Conservation (phyloP, 1,140 invertebrate species). For the Sitodiplosis mosellana region DNA sequence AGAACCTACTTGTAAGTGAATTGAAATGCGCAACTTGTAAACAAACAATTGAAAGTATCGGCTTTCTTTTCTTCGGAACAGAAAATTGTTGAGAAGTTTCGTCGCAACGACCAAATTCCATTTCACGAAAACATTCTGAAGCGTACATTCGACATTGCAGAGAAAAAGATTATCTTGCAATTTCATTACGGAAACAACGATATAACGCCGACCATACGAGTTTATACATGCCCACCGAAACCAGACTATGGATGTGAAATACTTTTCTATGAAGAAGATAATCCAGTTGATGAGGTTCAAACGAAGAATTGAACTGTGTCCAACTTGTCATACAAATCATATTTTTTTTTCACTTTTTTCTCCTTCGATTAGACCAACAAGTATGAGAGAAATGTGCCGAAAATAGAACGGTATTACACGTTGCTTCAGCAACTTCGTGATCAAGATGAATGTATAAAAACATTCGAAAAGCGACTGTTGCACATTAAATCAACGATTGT, state of each 20-base stretch:
- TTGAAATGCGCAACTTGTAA: slow-evolving; percentile 29
- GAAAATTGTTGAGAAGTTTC: slow-evolving; percentile 41
- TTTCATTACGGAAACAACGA: slow-evolving; percentile 50
- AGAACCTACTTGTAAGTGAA: slow-evolving; percentile 37
- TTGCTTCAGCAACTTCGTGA: slow-evolving; percentile 28
- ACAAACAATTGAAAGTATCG: neutral
- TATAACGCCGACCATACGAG: slow-evolving; percentile 41
- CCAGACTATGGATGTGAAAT: slow-evolving; percentile 43
- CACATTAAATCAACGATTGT: too few relatives aligned
- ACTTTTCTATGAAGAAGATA: slow-evolving; percentile 38
- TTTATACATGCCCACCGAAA: slow-evolving; percentile 41
- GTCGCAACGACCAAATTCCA: slow-evolving; percentile 31
- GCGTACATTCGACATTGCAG: slow-evolving; percentile 38
- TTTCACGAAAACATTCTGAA: slow-evolving; percentile 40
- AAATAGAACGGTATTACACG: slow-evolving; percentile 36
- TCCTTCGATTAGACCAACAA: slow-evolving; percentile 45
- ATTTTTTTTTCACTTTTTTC: too few relatives aligned
- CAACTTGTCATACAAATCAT: too few relatives aligned
- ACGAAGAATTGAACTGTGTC: too few relatives aligned
- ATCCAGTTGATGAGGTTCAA: slow-evolving; percentile 38
- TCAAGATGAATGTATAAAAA: slow-evolving; percentile 26
- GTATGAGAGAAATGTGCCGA: slow-evolving; percentile 33
- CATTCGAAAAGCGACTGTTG: slow-evolving; percentile 21
- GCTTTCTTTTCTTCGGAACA: slow-evolving; percentile 15
- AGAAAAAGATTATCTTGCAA: slow-evolving; percentile 41